These are phyloP conservation scores for Anneissia japonica DNA, from an alignment of 35 echinoderm and acorn worm species.

Conservation along the genomic window DNA sequence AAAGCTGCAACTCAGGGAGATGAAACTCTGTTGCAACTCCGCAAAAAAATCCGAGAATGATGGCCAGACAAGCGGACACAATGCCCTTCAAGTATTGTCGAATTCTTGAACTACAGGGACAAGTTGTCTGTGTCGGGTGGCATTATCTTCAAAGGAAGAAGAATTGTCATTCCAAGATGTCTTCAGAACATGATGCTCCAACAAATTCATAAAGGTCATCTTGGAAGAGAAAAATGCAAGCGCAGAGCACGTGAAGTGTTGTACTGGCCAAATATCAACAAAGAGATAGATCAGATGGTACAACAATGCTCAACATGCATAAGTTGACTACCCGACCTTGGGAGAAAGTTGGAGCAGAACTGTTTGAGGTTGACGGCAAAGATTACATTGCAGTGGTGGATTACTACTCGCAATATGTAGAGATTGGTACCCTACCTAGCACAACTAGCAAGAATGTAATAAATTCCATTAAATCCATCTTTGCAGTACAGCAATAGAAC, in stretches of 20 bases:
- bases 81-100: not conserved
- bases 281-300: conserved; percentile 3
- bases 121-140: not conserved
- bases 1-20: conserved; percentile 9
- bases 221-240: conserved; percentile 36
- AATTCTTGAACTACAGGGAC: not conserved
- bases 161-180: conserved; percentile 5
- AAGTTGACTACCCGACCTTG: conserved; percentile 19
- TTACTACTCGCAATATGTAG: conserved; percentile 28
- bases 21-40: not conserved
- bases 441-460: conserved; percentile 4
- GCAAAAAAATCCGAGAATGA: not conserved
- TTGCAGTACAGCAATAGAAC: conserved; percentile 15
- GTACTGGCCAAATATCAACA: conserved; percentile 17
- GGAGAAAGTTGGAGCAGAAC: conserved; percentile 20
- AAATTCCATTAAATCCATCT: not conserved
- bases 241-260: conserved; percentile 13
- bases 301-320: not conserved
- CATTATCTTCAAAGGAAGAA: conserved; percentile 8
- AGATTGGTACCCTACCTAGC: not conserved
- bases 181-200: conserved; percentile 4
- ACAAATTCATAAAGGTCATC: conserved; percentile 19
- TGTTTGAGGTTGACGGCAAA: conserved; percentile 3
- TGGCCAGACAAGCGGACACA: not conserved
- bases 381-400: conserved; percentile 21